These are phyloP conservation scores for Megaleporinus macrocephalus DNA, from an alignment of 2,113 vertebrate genomes.

Conservation along the genomic window DNA sequence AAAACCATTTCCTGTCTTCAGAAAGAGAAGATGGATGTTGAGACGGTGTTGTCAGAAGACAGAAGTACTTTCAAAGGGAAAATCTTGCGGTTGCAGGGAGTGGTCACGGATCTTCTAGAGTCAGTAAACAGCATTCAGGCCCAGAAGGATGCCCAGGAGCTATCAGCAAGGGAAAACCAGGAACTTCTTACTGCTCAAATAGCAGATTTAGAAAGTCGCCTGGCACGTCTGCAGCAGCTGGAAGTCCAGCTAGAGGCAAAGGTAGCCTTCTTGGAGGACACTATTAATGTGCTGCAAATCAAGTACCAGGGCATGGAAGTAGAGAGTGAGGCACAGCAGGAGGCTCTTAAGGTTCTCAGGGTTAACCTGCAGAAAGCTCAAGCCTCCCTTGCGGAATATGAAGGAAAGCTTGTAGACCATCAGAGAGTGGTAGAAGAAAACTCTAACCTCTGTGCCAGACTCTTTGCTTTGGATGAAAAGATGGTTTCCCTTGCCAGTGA, in stretches of 20 bases:
- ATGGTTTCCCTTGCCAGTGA: constrained; percentile 23
- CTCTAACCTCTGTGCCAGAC: constrained; percentile 70
- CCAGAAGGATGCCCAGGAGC: constrained; percentile 74
- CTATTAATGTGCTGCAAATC: constrained; percentile 55
- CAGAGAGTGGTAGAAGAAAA: constrained; percentile 72
- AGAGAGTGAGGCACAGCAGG: constrained; percentile 53
- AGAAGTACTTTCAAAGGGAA: constrained; percentile 69
- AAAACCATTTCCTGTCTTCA: constrained; percentile 67
- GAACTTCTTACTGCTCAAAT: constrained; percentile 69
- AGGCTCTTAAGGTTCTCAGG: constrained; percentile 52
- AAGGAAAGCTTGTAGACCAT: constrained; percentile 64
- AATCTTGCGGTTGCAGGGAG: constrained; percentile 70
- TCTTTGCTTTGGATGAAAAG: constrained; percentile 72
- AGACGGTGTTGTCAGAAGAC: constrained; percentile 63
- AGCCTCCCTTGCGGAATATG: constrained; percentile 69
- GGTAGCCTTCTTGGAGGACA: constrained; percentile 63
- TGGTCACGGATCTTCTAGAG: constrained; percentile 71
- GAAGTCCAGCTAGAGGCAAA: constrained; percentile 62
- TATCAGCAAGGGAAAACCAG: constrained; percentile 63
- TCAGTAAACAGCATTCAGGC: constrained; percentile 67
- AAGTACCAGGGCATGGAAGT: constrained; percentile 63
- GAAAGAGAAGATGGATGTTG: constrained; percentile 64
- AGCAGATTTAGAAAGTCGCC: constrained; percentile 70
- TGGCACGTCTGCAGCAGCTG: constrained; percentile 66
- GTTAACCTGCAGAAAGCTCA: constrained; percentile 70